phyloP scores from a whole-genome alignment of 2,797 vertebrate genomes.

The Cyclopterus lumpus region DNA sequence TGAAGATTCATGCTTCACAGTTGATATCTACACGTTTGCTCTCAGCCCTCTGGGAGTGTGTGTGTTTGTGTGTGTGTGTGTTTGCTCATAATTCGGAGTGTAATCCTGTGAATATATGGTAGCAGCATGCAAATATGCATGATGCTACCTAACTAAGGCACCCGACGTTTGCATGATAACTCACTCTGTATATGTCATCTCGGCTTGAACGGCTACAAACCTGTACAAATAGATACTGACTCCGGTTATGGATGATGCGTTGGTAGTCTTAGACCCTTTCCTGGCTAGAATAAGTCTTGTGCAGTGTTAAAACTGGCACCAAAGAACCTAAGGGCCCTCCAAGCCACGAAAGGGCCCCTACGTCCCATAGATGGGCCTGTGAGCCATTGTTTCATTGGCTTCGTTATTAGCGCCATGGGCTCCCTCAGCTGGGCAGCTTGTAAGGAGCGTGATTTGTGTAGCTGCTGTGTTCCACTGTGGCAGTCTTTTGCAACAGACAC shows the following conservation, averaged over 20 bases:
- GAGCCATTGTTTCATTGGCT: slow-evolving; percentile 8
- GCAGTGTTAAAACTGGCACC: not conserved
- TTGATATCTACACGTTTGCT: slow-evolving; percentile 20
- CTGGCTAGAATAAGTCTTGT: not conserved
- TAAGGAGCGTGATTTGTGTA: not conserved
- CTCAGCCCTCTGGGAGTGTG: not conserved
- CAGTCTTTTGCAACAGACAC: not conserved
- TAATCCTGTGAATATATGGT: no score
- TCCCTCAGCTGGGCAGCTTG: slow-evolving; percentile 1
- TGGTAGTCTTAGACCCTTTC: not conserved
- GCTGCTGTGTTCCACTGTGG: not conserved
- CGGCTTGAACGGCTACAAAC: not conserved
- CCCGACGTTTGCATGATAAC: not conserved
- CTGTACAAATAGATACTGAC: not conserved
- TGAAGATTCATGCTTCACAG: slow-evolving; percentile 23
- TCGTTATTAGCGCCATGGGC: slow-evolving; percentile 2
- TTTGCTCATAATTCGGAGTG: not conserved
- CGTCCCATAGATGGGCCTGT: not conserved
- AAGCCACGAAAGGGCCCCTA: not conserved
- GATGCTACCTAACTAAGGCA: not conserved
- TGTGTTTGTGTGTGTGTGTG: not conserved
- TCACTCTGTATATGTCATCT: slow-evolving; percentile 9
- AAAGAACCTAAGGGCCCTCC: not conserved
- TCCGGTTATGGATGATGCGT: not conserved
- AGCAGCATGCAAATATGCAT: slow-evolving; percentile 12